phyloP scores from a whole-genome alignment of 2,888 invertebrate genomes.

The Eubasilissa splendida region DNA sequence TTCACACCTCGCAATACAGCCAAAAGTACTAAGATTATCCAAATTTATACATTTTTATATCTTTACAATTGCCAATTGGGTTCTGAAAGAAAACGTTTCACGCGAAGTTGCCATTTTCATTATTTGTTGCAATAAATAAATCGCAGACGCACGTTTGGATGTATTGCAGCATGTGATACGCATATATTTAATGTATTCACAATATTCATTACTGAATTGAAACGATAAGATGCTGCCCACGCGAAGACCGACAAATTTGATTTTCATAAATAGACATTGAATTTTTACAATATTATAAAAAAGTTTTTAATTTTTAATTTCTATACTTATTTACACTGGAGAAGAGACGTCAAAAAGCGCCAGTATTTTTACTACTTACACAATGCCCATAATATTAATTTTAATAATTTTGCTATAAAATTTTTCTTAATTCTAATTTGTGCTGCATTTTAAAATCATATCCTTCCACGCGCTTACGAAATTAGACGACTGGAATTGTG shows the following conservation, averaged over 20 bases:
- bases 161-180: neutral
- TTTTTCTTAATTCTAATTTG: constrained; percentile 37
- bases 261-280: constrained; percentile 32
- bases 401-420: constrained; percentile 10
- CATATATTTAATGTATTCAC: constrained; percentile 32
- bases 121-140: too few relatives aligned
- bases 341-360: constrained; percentile 26
- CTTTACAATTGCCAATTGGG: too few relatives aligned
- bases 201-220: constrained; percentile 38
- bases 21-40: constrained; percentile 9
- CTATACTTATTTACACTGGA: constrained; percentile 41
- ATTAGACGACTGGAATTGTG: too few relatives aligned
- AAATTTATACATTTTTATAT: neutral
- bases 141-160: neutral
- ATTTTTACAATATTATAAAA: constrained; percentile 40
- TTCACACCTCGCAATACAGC: constrained; percentile 10
- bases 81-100: too few relatives aligned
- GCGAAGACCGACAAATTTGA: constrained; percentile 12
- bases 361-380: neutral
- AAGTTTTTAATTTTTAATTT: constrained; percentile 16
- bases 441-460: constrained; percentile 36
- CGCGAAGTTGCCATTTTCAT: too few relatives aligned
- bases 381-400: constrained; percentile 16
- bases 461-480: neutral
- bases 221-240: constrained; percentile 41